These are phyloP conservation scores for Agrochola lota DNA, from an alignment of 2,888 invertebrate species.

Conservation along the genomic window DNA sequence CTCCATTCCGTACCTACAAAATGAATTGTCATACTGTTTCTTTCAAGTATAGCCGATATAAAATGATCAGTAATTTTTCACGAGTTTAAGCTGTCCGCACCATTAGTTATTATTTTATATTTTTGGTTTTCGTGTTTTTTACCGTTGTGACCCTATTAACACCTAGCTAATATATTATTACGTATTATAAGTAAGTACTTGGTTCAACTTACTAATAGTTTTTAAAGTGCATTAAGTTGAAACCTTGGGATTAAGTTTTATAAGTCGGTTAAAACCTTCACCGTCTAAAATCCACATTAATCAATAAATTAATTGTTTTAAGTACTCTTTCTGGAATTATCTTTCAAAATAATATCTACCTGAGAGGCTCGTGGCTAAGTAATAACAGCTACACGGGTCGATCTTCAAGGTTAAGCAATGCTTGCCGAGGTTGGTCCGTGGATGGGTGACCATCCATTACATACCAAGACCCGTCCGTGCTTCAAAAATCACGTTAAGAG, in stretches of 20 bases:
- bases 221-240: conserved; percentile 56
- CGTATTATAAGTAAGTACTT: conserved; percentile 44
- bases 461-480: neutral
- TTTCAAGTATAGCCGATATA: conserved; percentile 63
- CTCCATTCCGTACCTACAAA: conserved; percentile 55
- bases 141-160: conserved; percentile 69
- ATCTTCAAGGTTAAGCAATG: neutral
- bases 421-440: neutral
- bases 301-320: conserved; percentile 37
- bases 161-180: conserved; percentile 56
- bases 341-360: neutral
- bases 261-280: conserved; percentile 24
- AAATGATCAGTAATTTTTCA: conserved; percentile 62
- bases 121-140: conserved; percentile 60
- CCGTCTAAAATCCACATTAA: conserved; percentile 9
- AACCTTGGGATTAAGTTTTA: conserved; percentile 42
- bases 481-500: neutral
- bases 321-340: conserved; percentile 5
- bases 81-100: conserved; percentile 65
- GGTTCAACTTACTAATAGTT: conserved; percentile 62
- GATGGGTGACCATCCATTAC: neutral
- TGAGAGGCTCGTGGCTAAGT: neutral
- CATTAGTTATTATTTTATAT: conserved; percentile 67
- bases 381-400: neutral
- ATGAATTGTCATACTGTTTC: conserved; percentile 64